phyloP scores from a whole-genome alignment of 2,888 invertebrate species.

The Acanthopleura granulata region DNA sequence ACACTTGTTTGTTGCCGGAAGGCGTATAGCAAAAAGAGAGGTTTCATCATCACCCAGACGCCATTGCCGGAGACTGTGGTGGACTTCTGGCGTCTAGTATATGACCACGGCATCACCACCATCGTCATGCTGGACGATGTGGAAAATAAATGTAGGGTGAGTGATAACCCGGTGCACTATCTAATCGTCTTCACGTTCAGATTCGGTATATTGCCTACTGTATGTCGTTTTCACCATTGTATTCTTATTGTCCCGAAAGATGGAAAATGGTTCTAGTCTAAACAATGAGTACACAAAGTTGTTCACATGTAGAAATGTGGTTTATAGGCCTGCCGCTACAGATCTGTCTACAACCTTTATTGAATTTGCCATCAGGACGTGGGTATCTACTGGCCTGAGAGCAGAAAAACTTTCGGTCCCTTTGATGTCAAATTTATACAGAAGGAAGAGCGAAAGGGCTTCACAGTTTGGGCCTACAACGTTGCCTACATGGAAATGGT shows the following conservation, averaged over 20 bases:
- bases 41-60: conserved; percentile 64
- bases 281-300: neutral
- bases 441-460: neutral
- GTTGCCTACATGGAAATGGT: too few relatives aligned
- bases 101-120: conserved; percentile 43
- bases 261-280: too few relatives aligned
- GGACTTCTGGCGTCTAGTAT: conserved; percentile 64
- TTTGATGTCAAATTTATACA: conserved; percentile 6
- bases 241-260: too few relatives aligned
- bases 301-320: neutral
- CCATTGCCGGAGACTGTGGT: conserved; percentile 55
- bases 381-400: conserved; percentile 39
- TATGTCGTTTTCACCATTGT: too few relatives aligned
- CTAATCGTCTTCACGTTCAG: too few relatives aligned
- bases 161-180: too few relatives aligned
- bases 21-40: conserved; percentile 60
- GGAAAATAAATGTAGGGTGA: conserved; percentile 60
- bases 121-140: conserved; percentile 62
- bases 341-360: neutral
- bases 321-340: neutral
- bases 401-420: conserved; percentile 26
- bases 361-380: conserved; percentile 27
- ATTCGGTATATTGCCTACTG: too few relatives aligned
- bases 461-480: neutral
- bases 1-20: conserved; percentile 25